phyloP scores from a whole-genome alignment of 1,140 invertebrate genomes.

The Drosophila micromelanica region DNA sequence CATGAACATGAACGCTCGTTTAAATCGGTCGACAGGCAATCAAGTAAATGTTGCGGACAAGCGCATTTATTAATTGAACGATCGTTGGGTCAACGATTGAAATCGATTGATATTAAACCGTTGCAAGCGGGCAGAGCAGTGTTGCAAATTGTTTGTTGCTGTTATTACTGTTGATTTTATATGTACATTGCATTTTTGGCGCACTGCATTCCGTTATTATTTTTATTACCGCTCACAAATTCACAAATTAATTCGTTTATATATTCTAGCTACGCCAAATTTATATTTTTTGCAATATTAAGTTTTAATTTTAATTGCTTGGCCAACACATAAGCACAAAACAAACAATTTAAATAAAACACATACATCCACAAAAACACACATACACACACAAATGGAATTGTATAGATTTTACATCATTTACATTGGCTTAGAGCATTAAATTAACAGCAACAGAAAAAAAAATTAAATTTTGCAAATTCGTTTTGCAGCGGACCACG shows the following conservation, averaged over 20 bases:
- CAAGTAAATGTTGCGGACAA: constrained; percentile 38
- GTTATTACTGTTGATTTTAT: not conserved
- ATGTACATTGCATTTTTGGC: constrained; percentile 19
- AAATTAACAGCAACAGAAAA: constrained; percentile 30
- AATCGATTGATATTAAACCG: constrained; percentile 45
- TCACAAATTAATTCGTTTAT: not conserved
- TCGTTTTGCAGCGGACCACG: constrained; percentile 29
- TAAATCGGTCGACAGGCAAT: constrained; percentile 34
- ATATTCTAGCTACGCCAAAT: not conserved
- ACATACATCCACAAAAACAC: not conserved
- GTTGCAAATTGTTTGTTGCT: constrained; percentile 14
- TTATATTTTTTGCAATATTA: not conserved
- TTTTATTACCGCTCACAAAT: not conserved
- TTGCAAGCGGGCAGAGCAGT: constrained; percentile 27
- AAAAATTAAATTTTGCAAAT: constrained; percentile 16
- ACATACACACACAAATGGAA: not conserved
- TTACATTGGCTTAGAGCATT: constrained; percentile 26
- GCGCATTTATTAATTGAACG: constrained; percentile 44
- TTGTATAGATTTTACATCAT: constrained; percentile 1
- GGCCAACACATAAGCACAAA: not conserved
- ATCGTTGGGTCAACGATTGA: constrained; percentile 18
- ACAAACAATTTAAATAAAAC: not conserved
- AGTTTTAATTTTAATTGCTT: constrained; percentile 9
- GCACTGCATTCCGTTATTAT: constrained; percentile 3
- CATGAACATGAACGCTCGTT: constrained; percentile 19